Percentiles rank a stretch among this genome's conserved stretches.
Conservation (phyloP, 2,888 invertebrate species). For the Brachyptera putata region DNA sequence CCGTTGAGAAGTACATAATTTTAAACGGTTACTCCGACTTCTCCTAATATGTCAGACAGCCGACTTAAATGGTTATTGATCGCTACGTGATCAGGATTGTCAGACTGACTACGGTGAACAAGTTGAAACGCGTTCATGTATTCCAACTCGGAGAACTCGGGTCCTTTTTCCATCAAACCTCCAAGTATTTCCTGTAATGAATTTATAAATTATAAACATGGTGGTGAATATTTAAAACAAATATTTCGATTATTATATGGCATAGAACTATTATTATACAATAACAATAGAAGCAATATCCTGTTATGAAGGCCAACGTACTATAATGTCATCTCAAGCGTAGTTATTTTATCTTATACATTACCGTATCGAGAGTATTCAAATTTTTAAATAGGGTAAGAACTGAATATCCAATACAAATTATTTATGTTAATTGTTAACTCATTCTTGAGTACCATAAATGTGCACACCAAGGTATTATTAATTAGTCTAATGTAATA, state of each 20-base stretch:
- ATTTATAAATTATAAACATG: background rate
- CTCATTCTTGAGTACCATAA: too few species aligned
- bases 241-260: background rate
- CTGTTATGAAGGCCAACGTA: too few species aligned
- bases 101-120: slow-evolving; percentile 51
- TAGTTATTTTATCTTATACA: too few species aligned
- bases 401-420: too few species aligned
- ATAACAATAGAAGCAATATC: too few species aligned
- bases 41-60: slow-evolving; percentile 79
- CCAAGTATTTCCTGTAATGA: slow-evolving; percentile 72
- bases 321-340: too few species aligned
- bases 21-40: slow-evolving; percentile 72
- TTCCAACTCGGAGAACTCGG: slow-evolving; percentile 82
- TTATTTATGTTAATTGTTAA: too few species aligned
- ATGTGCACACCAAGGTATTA: background rate
- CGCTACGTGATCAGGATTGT: slow-evolving; percentile 40
- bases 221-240: too few species aligned
- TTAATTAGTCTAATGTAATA: background rate
- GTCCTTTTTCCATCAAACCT: slow-evolving; percentile 78
- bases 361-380: too few species aligned
- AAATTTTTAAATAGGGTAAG: too few species aligned
- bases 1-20: too few species aligned
- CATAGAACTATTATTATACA: background rate
- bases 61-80: slow-evolving; percentile 63
- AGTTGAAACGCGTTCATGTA: slow-evolving; percentile 82